Conservation (phyloP, 1,140 invertebrate genomes). For the Drosophila nebulosa region DNA sequence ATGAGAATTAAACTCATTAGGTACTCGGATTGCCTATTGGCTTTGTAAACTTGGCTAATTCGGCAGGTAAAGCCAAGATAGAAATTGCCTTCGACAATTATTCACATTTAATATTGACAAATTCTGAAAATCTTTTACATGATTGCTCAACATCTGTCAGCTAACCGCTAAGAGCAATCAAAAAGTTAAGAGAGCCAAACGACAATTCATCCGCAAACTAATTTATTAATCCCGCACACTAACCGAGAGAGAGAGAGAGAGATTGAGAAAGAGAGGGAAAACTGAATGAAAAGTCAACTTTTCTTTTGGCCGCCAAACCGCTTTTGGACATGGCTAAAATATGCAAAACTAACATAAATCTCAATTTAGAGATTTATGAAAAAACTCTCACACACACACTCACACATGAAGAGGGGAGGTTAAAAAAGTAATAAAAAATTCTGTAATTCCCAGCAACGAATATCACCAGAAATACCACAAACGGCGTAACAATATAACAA, state of each 20-base stretch:
- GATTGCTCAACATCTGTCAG: slow-evolving; percentile 66
- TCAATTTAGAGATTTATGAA: slow-evolving; percentile 79
- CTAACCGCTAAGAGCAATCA: slow-evolving; percentile 62
- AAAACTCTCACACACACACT: slow-evolving; percentile 27
- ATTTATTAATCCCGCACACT: slow-evolving; percentile 67
- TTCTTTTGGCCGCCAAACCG: slow-evolving; percentile 55
- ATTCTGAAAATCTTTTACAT: slow-evolving; percentile 20
- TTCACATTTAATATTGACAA: neutral
- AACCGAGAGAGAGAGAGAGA: slow-evolving; percentile 1
- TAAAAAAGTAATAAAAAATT: slow-evolving; percentile 71
- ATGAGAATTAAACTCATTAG: slow-evolving; percentile 52
- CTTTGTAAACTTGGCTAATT: neutral
- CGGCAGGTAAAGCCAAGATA: neutral
- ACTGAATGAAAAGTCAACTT: slow-evolving; percentile 27
- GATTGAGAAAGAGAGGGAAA: slow-evolving; percentile 42
- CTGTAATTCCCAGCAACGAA: slow-evolving; percentile 69
- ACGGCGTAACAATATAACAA: slow-evolving; percentile 53
- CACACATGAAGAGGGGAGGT: slow-evolving; percentile 25
- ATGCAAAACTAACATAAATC: slow-evolving; percentile 79
- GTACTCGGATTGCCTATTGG: slow-evolving; percentile 40
- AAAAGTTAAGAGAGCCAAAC: slow-evolving; percentile 75
- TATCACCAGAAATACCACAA: slow-evolving; percentile 70
- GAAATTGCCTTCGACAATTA: neutral
- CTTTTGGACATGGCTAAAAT: slow-evolving; percentile 76
- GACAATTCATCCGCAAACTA: slow-evolving; percentile 75